Evolutionary conservation across 2,888 invertebrate species (phyloP).

Genomic region (Ametastegia equiseti): DNA sequence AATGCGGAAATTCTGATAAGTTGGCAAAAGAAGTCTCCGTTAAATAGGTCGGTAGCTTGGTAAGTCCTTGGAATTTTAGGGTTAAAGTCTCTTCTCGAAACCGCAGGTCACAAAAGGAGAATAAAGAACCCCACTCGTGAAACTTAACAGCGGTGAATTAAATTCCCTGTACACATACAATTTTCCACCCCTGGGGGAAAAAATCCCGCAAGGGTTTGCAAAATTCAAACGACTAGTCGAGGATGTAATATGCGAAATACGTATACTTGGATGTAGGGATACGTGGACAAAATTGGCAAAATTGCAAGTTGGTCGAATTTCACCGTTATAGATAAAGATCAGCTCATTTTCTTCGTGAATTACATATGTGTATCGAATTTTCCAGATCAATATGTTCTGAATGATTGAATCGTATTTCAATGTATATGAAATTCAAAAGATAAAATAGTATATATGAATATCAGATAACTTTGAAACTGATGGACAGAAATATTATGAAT

Average conservation of each 20-base stretch:
- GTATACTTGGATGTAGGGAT: not conserved
- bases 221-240: constrained; percentile 7
- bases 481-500: too few relatives aligned
- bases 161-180: not conserved
- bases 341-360: not conserved
- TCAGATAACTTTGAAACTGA: too few relatives aligned
- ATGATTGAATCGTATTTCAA: too few relatives aligned
- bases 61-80: not conserved
- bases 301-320: not conserved
- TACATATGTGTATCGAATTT: not conserved
- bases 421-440: too few relatives aligned
- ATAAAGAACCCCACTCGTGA: not conserved
- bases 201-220: constrained; percentile 14
- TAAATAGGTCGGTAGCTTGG: too few relatives aligned
- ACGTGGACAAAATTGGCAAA: not conserved
- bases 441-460: too few relatives aligned
- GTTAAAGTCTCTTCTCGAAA: not conserved
- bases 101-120: not conserved
- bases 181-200: constrained; percentile 7
- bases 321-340: not conserved
- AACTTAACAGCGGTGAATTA: not conserved
- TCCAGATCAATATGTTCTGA: not conserved
- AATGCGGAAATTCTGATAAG: too few relatives aligned
- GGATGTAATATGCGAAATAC: not conserved
- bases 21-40: too few relatives aligned